Percentiles rank a stretch among this genome's conserved stretches.
Conservation (phyloP, 1,140 invertebrate species). For the Babylonia areolata region DNA sequence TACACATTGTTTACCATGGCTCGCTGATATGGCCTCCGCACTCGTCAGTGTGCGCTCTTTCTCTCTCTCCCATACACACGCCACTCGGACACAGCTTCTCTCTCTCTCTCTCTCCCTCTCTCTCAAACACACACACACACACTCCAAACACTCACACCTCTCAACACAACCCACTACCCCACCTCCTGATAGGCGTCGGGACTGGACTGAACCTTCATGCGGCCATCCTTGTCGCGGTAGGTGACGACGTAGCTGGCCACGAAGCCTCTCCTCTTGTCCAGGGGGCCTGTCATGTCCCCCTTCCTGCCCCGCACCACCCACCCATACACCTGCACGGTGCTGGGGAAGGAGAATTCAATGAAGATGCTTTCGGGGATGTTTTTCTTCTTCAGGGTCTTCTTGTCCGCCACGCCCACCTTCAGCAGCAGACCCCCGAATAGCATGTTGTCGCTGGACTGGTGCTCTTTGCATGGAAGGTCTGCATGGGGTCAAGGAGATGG, state of each 20-base stretch:
- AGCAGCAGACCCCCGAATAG: background rate
- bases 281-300: background rate
- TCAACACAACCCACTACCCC: too few relatives aligned
- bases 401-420: background rate
- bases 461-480: background rate
- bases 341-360: background rate
- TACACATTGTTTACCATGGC: too few relatives aligned
- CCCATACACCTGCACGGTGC: background rate
- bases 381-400: background rate
- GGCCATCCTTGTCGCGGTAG: background rate
- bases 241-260: constrained; percentile 8
- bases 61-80: too few relatives aligned
- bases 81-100: too few relatives aligned
- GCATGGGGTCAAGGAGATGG: too few relatives aligned
- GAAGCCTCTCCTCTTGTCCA: background rate
- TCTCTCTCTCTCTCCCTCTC: too few relatives aligned
- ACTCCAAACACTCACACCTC: too few relatives aligned
- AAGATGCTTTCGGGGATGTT: background rate
- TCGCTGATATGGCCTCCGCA: too few relatives aligned
- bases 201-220: background rate
- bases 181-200: background rate
- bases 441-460: background rate
- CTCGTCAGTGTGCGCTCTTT: too few relatives aligned
- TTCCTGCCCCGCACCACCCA: background rate
- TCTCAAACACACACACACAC: too few relatives aligned